Conservation (phyloP, 2,113 vertebrate genomes). For the Tyrannus savana region DNA sequence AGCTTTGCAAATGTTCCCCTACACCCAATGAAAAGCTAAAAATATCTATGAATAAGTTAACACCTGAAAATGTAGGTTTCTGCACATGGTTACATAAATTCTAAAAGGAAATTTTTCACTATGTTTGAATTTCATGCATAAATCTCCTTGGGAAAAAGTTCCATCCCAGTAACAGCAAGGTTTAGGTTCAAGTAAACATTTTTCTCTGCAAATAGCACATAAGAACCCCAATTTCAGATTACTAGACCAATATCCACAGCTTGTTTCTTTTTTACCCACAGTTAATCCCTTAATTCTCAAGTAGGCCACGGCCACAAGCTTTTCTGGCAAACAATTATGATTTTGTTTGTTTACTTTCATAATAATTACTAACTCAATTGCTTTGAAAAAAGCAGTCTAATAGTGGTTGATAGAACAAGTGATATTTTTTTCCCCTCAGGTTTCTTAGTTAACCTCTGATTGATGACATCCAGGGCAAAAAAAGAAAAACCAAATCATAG, state of each 20-base stretch:
- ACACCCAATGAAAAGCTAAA: not conserved
- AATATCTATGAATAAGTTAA: not conserved
- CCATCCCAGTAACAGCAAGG: not conserved
- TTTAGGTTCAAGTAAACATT: conserved; percentile 14
- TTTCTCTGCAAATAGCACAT: not conserved
- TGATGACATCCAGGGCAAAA: not conserved
- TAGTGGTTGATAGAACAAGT: not conserved
- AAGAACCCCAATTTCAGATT: not conserved
- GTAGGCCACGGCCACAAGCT: not conserved
- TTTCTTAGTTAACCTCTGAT: not conserved
- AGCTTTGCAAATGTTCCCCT: not conserved
- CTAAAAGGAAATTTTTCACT: not conserved
- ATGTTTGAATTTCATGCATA: conserved; percentile 39
- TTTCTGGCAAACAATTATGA: not conserved
- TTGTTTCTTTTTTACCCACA: not conserved
- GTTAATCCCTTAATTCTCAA: not conserved
- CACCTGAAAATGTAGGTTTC: conserved; percentile 24
- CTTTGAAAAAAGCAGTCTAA: not conserved
- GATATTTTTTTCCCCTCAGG: not conserved
- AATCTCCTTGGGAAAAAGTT: conserved; percentile 22
- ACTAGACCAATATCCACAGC: not conserved
- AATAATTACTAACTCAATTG: not conserved
- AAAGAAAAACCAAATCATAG: not conserved
- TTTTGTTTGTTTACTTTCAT: not conserved
- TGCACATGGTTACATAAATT: conserved; percentile 3